phyloP scores from a whole-genome alignment of 2,113 vertebrate genomes.

The Sturnus vulgaris region DNA sequence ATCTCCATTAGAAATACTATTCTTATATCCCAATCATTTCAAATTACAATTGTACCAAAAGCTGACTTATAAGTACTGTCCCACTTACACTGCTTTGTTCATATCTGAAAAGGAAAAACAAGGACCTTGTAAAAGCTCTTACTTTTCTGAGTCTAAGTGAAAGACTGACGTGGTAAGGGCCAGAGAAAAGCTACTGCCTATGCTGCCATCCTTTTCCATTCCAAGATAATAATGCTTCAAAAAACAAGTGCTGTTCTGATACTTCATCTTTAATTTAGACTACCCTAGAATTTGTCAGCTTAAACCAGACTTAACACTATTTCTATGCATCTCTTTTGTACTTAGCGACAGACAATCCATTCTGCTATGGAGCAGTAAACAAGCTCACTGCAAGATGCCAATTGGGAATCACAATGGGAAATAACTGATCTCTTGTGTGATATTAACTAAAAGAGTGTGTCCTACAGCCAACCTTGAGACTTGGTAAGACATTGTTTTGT shows the following conservation, averaged over 20 bases:
- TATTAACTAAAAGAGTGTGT: slow-evolving; percentile 49
- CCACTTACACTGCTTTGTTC: neutral
- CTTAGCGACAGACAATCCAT: slow-evolving; percentile 1
- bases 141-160: neutral
- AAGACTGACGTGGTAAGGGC: neutral
- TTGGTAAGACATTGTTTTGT: neutral
- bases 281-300: slow-evolving; percentile 33
- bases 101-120: neutral
- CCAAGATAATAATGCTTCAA: neutral
- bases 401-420: slow-evolving; percentile 55
- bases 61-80: neutral
- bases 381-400: slow-evolving; percentile 50
- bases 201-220: neutral
- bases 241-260: neutral
- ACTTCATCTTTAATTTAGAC: slow-evolving; percentile 35
- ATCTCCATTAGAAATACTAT: slow-evolving; percentile 29
- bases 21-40: slow-evolving; percentile 32
- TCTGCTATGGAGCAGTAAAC: slow-evolving; percentile 29
- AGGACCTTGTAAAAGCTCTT: neutral
- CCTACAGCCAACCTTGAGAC: slow-evolving; percentile 67
- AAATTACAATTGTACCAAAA: neutral
- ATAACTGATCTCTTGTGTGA: slow-evolving; percentile 57
- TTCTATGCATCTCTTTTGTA: slow-evolving; percentile 36
- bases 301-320: slow-evolving; percentile 4
- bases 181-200: neutral